Conservation (phyloP, 2,888 invertebrate species). For the Mellilla xanthometata region DNA sequence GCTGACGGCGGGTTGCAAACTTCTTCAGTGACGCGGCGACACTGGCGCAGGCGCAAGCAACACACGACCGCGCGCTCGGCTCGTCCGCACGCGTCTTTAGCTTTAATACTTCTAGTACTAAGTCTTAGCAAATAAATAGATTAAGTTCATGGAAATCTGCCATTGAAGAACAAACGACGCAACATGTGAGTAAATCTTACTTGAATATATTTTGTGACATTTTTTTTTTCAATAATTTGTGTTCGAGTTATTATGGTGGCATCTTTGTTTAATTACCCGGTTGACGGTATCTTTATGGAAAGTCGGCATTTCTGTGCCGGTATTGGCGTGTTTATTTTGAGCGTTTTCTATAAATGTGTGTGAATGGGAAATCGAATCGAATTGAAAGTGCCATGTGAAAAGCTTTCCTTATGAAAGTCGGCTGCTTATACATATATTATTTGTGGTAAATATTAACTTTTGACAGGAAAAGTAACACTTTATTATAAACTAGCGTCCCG, state of each 20-base stretch:
- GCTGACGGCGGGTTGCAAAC: conserved; percentile 56
- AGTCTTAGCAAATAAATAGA: conserved; percentile 32
- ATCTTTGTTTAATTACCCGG: conserved; percentile 14
- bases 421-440: too few relatives aligned
- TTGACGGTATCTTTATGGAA: conserved; percentile 16
- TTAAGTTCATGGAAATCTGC: conserved; percentile 50
- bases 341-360: background rate
- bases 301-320: conserved; percentile 15
- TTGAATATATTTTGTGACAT: background rate
- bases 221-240: conserved; percentile 7
- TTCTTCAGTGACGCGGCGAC: conserved; percentile 35
- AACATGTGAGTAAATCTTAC: conserved; percentile 52
- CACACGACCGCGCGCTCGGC: conserved; percentile 61
- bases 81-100: conserved; percentile 44
- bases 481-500: too few relatives aligned
- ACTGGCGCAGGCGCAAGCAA: conserved; percentile 33
- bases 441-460: too few relatives aligned
- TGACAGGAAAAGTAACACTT: too few relatives aligned
- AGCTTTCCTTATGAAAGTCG: too few relatives aligned
- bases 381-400: too few relatives aligned
- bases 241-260: background rate
- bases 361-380: background rate
- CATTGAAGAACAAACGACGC: conserved; percentile 18
- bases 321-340: background rate
- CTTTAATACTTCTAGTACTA: conserved; percentile 36